These are phyloP conservation scores for Anser brachyrhynchus DNA, from an alignment of 2,113 vertebrate species.

Conservation along the genomic window DNA sequence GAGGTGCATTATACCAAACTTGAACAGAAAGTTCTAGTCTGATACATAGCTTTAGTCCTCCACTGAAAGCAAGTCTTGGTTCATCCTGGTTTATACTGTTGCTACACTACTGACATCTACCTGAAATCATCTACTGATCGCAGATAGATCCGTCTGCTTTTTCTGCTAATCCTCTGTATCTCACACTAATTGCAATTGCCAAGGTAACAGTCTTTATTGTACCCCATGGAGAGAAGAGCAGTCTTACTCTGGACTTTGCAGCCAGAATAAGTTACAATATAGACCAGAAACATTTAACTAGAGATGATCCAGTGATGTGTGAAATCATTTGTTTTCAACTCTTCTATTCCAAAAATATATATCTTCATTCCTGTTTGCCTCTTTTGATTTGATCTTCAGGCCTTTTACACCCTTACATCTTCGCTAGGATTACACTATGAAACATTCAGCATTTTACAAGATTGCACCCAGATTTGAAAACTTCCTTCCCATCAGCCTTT, in stretches of 20 bases:
- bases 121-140: neutral
- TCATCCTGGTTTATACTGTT: fast-evolving
- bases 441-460: neutral
- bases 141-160: neutral
- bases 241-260: neutral
- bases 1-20: neutral
- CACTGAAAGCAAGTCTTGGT: neutral
- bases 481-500: neutral
- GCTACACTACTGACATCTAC: neutral
- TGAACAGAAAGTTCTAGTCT: neutral
- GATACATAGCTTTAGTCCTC: neutral
- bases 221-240: neutral
- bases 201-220: neutral
- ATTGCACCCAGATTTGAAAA: neutral
- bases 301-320: neutral
- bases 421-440: neutral
- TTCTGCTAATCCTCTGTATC: neutral
- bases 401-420: neutral
- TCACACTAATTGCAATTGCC: neutral
- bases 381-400: neutral
- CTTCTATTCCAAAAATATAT: fast-evolving
- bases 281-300: neutral
- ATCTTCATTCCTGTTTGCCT: neutral
- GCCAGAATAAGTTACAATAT: neutral
- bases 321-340: neutral